A percentile compares a stretch with the other conserved stretches of the same genome.
phyloP scores from a whole-genome alignment of 2,797 vertebrate species.

The Caiman crocodilus region DNA sequence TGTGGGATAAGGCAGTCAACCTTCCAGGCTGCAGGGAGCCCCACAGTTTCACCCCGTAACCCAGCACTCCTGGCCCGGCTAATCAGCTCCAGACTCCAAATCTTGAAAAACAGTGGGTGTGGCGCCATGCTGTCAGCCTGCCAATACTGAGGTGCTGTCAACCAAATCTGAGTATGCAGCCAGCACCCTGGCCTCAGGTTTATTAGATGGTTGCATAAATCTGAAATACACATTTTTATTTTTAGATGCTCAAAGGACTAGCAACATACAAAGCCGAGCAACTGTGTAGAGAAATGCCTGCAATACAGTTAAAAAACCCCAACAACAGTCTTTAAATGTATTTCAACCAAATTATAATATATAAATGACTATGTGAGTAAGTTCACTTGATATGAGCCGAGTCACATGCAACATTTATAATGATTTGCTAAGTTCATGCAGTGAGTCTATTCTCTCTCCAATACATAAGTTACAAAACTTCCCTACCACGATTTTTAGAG shows the following conservation, averaged over 20 bases:
- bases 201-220: not conserved
- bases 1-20: no score
- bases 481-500: not conserved
- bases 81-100: no score
- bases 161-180: no score
- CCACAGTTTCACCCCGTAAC: no score
- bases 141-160: no score
- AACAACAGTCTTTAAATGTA: not conserved
- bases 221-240: not conserved
- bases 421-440: not conserved
- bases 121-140: no score
- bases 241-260: not conserved
- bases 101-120: no score
- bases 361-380: not conserved
- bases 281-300: fast-evolving
- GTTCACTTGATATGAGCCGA: not conserved
- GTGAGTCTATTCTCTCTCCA: not conserved
- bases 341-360: not conserved
- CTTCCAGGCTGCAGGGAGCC: no score
- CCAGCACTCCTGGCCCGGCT: no score
- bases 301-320: not conserved
- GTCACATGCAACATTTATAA: conserved; percentile 11
- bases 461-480: not conserved
- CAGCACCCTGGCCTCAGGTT: not conserved
- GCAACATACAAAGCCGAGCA: not conserved